phyloP scores from a whole-genome alignment of 2,113 vertebrate genomes.

The Amblyornis subalaris region DNA sequence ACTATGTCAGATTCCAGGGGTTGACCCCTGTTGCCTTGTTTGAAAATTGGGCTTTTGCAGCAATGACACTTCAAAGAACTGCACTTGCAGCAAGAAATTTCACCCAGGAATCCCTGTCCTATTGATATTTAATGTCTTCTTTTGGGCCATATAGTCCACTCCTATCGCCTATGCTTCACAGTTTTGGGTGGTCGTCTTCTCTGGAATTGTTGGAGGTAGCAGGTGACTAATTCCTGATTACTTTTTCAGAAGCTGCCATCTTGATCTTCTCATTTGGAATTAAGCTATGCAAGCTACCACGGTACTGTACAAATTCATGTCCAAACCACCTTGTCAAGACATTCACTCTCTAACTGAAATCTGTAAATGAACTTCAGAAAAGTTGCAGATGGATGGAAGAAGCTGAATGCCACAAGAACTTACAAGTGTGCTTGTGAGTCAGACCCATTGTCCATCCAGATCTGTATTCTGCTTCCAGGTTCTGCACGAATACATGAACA shows the following conservation, averaged over 20 bases:
- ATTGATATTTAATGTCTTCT: not conserved
- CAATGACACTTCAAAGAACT: not conserved
- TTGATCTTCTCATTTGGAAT: not conserved
- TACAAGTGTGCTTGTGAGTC: not conserved
- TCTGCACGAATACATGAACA: not conserved
- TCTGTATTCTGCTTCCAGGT: not conserved
- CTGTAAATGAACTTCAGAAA: not conserved
- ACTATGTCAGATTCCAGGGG: not conserved
- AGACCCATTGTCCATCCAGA: not conserved
- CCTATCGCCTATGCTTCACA: not conserved
- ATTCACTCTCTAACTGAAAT: not conserved
- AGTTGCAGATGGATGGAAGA: not conserved
- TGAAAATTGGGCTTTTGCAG: not conserved
- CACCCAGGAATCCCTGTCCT: not conserved
- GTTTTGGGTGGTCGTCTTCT: not conserved
- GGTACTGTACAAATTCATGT: not conserved
- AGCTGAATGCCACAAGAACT: not conserved
- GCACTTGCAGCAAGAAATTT: not conserved
- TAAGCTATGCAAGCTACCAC: not conserved
- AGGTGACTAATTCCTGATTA: not conserved
- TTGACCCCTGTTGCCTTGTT: not conserved
- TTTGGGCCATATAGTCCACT: not conserved
- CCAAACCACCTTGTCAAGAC: not conserved
- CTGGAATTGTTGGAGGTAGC: not conserved
- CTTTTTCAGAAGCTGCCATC: not conserved